A percentile compares a stretch with the other conserved stretches of the same genome.
These are phyloP conservation scores for Pseudanteris insignis DNA, from an alignment of 2,888 invertebrate genomes.

Conservation along the genomic window DNA sequence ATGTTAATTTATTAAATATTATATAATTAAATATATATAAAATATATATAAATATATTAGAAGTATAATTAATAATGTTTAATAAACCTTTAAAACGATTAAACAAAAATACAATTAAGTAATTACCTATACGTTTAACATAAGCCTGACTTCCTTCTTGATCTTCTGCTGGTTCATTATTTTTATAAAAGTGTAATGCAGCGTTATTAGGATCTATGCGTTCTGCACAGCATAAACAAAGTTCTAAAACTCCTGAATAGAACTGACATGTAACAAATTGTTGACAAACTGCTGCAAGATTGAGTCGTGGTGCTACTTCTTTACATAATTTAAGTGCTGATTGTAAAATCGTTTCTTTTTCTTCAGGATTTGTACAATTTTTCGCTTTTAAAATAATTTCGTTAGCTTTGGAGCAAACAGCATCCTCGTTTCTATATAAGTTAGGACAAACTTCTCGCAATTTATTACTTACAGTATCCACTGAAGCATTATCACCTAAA, in stretches of 20 bases:
- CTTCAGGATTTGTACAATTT: constrained; percentile 76
- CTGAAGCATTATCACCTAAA: constrained; percentile 93
- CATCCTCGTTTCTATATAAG: constrained; percentile 94
- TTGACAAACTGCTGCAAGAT: constrained; percentile 84
- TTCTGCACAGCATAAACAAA: constrained; percentile 84
- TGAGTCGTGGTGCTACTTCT: constrained; percentile 87
- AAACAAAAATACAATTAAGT: not conserved
- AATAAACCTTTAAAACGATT: too few relatives aligned
- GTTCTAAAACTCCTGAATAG: constrained; percentile 88
- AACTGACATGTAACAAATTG: constrained; percentile 83
- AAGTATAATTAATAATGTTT: not conserved
- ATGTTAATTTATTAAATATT: not conserved
- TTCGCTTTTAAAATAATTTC: constrained; percentile 87
- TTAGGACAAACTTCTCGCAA: constrained; percentile 92
- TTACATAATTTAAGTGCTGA: constrained; percentile 85
- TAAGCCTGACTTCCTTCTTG: constrained; percentile 82
- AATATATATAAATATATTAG: not conserved
- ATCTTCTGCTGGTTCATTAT: constrained; percentile 84
- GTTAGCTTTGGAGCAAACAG: constrained; percentile 93
- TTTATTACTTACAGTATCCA: constrained; percentile 88
- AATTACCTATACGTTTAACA: constrained; percentile 69
- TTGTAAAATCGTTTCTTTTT: constrained; percentile 79
- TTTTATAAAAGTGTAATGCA: constrained; percentile 87
- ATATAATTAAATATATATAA: not conserved
- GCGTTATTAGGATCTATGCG: constrained; percentile 90